phyloP scores from a whole-genome alignment of 2,888 invertebrate species.

The Meliscaeva auricollis region DNA sequence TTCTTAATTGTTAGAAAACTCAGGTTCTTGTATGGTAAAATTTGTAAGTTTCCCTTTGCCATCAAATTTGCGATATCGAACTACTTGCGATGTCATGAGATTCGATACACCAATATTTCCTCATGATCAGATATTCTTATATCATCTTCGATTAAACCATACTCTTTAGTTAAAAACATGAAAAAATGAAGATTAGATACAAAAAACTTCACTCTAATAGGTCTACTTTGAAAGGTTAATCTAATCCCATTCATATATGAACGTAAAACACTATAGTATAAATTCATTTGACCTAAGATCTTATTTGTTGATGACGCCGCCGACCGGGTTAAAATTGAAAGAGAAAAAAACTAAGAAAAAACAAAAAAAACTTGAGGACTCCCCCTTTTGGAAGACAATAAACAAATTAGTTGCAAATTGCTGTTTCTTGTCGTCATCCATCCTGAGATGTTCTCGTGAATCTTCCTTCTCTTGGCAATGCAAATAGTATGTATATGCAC shows the following conservation, averaged over 20 bases:
- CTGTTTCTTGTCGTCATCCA: constrained; percentile 65
- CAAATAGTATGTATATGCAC: not conserved
- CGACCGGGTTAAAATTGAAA: constrained; percentile 12
- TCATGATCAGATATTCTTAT: too few relatives aligned
- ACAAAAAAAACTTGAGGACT: constrained; percentile 28
- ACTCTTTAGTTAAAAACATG: not conserved
- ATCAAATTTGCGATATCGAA: too few relatives aligned
- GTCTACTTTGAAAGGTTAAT: constrained; percentile 35
- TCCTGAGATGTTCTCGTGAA: constrained; percentile 52
- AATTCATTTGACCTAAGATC: constrained; percentile 62
- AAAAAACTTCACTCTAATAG: constrained; percentile 3
- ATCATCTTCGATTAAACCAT: not conserved
- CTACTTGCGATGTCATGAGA: too few relatives aligned
- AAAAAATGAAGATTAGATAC: not conserved
- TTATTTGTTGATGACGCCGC: constrained; percentile 51
- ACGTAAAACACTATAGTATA: constrained; percentile 7
- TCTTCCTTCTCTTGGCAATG: constrained; percentile 10
- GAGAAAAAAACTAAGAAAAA: too few relatives aligned
- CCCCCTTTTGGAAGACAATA: constrained; percentile 66
- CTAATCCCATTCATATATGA: constrained; percentile 42
- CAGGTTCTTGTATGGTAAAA: too few relatives aligned
- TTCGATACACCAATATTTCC: too few relatives aligned
- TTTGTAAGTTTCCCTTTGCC: too few relatives aligned
- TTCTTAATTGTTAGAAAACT: too few relatives aligned
- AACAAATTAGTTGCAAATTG: constrained; percentile 76